phyloP scores from a whole-genome alignment of 2,797 vertebrate species.

The Hippocampus kuda region DNA sequence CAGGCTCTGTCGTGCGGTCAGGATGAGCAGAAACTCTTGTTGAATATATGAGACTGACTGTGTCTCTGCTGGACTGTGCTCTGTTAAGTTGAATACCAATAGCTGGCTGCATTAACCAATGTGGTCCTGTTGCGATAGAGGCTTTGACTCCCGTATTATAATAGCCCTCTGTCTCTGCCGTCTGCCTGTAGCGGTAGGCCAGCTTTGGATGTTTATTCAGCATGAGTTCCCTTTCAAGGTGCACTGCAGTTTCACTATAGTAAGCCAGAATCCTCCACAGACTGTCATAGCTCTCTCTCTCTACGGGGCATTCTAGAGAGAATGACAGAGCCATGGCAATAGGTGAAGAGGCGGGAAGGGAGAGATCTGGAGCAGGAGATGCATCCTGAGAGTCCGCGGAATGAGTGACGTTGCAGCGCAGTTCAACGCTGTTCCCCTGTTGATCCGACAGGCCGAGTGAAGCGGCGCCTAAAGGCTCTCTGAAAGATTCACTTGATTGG shows the following conservation, averaged over 20 bases:
- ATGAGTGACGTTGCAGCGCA: slow-evolving; percentile 72
- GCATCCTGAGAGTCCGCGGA: slow-evolving; percentile 59
- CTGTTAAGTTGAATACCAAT: slow-evolving; percentile 79
- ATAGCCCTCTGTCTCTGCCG: slow-evolving; percentile 69
- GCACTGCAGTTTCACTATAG: slow-evolving; percentile 84
- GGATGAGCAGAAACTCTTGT: slow-evolving; percentile 64
- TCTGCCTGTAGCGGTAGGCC: slow-evolving; percentile 76
- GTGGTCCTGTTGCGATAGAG: slow-evolving; percentile 65
- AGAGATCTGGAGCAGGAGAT: slow-evolving; percentile 47
- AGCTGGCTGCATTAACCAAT: slow-evolving; percentile 78
- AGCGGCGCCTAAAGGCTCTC: slow-evolving; percentile 64
- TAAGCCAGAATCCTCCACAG: slow-evolving; percentile 91
- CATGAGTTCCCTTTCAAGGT: slow-evolving; percentile 70
- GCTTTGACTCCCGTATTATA: slow-evolving; percentile 86
- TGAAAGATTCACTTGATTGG: slow-evolving; percentile 52
- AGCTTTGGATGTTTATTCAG: slow-evolving; percentile 65
- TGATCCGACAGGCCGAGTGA: slow-evolving; percentile 80
- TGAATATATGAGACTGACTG: slow-evolving; percentile 71
- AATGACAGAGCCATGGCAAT: slow-evolving; percentile 65
- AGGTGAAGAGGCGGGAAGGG: slow-evolving; percentile 42
- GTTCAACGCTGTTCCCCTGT: slow-evolving; percentile 73
- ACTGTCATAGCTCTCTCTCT: slow-evolving; percentile 73
- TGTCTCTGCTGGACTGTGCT: slow-evolving; percentile 68
- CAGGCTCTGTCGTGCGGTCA: slow-evolving; percentile 23
- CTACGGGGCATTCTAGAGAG: slow-evolving; percentile 76